Conservation (phyloP, 2,113 vertebrate species). For the Numenius arquata region DNA sequence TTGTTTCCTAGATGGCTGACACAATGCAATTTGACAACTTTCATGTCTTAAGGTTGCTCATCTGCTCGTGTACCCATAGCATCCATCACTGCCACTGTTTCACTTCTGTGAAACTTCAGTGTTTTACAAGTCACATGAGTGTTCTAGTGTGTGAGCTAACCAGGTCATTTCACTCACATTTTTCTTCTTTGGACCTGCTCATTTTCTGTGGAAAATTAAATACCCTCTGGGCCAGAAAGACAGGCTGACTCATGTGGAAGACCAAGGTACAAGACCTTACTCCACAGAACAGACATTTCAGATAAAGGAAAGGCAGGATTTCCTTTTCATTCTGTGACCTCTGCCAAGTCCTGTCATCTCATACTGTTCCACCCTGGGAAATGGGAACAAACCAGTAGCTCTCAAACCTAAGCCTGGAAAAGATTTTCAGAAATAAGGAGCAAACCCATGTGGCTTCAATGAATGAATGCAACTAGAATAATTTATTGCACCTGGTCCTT, state of each 20-base stretch:
- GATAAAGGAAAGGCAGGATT: background rate
- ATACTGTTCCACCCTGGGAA: background rate
- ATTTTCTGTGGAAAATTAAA: background rate
- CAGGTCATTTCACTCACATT: background rate
- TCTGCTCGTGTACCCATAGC: accelerated
- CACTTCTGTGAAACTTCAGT: background rate
- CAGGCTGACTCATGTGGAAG: background rate
- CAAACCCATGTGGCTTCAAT: background rate
- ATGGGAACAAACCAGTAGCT: background rate
- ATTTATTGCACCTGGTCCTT: background rate
- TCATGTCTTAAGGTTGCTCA: background rate
- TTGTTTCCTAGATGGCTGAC: background rate
- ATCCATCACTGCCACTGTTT: background rate
- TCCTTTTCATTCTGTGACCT: background rate
- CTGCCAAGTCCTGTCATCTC: background rate
- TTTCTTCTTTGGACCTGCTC: background rate
- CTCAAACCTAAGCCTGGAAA: background rate
- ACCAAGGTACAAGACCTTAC: background rate
- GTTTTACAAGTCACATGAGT: background rate
- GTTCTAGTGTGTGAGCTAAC: background rate
- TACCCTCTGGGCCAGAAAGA: background rate
- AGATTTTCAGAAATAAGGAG: background rate
- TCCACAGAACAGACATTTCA: background rate
- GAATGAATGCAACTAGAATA: background rate
- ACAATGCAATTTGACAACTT: background rate